Evolutionary conservation across 2,113 vertebrate species (phyloP), one percentile per base, ranked within the genome.

Genomic region (Platichthys stellatus): DNA sequence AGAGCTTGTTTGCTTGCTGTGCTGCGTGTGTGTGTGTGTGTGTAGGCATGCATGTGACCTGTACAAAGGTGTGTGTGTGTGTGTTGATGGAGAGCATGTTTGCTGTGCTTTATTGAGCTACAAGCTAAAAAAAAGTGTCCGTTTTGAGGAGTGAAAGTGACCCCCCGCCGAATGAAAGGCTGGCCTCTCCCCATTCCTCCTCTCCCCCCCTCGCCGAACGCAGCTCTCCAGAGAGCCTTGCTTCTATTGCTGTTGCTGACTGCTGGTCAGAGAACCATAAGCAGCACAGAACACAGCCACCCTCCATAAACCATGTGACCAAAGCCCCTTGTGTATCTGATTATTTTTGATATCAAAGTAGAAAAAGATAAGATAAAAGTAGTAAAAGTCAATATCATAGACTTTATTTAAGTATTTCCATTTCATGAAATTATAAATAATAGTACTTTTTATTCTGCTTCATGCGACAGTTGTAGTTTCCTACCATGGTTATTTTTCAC

Each of bases 1-100:
- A 72, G 66, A 74, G 86, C 79, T 84, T 91, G 92, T 91, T 83
- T 89, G 87, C 68, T 65, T 67, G 78, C 89, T 54, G 45, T 43
- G 40, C 69, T 69, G 51, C 47, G 8, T 61, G 8, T 38, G 17
- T 62, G 66, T 74, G 17, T 71, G 26, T 59, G 40, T 70, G 69
- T 49, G 64, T 56, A 31, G 31, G 31, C 31, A 7, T 31, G 31
- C 6, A 31, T 6, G 20, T 26, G 57, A 71, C 59, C 59, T 68
- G 26, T 9, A 18, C 7, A 18, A 45, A 9, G 68, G 38, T 43
- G 21, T 74, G 54, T 69, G 73, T 62, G 18, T 61, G 26, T 59
- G 40, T 70, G 15, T 59, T 47, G 77, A 83, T 31, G 62, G 26
- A 66, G 68, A 70, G 72, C 8, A 24, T 73, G 67, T 28, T 51